phyloP scores from a whole-genome alignment of 2,797 vertebrate genomes.

The Echeneis naucrates region DNA sequence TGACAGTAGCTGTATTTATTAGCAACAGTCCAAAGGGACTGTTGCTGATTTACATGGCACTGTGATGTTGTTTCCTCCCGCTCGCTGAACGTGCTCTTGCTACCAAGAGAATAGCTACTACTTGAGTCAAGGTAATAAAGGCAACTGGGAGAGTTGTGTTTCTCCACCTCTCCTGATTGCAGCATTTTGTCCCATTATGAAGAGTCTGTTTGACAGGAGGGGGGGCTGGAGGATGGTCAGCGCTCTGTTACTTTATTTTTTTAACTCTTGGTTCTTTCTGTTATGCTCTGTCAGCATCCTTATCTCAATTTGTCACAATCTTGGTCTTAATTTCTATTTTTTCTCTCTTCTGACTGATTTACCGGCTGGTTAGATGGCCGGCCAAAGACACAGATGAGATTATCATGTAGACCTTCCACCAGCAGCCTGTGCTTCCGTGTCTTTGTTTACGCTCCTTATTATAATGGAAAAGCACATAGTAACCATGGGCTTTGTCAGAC shows the following conservation, averaged over 20 bases:
- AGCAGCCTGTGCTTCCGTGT: slow-evolving; percentile 51
- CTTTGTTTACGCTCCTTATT: slow-evolving; percentile 73
- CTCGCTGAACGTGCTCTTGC: slow-evolving; percentile 40
- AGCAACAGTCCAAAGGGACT: slow-evolving; percentile 58
- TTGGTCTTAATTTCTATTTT: slow-evolving; percentile 48
- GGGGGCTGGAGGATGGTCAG: slow-evolving; percentile 6
- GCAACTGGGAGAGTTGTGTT: slow-evolving; percentile 54
- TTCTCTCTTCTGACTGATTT: slow-evolving; percentile 34
- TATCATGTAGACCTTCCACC: slow-evolving; percentile 62
- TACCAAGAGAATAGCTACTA: slow-evolving; percentile 48
- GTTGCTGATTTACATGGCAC: slow-evolving; percentile 65
- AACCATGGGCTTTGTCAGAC: slow-evolving; percentile 70
- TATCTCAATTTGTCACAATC: slow-evolving; percentile 46
- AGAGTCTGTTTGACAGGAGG: slow-evolving; percentile 53
- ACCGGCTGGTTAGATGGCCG: slow-evolving; percentile 28
- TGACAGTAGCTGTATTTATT: slow-evolving; percentile 69
- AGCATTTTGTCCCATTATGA: slow-evolving; percentile 64
- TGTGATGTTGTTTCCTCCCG: slow-evolving; percentile 46
- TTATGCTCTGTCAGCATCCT: slow-evolving; percentile 32
- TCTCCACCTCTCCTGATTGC: slow-evolving; percentile 53
- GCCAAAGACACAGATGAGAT: slow-evolving; percentile 50
- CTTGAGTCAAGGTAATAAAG: slow-evolving; percentile 62
- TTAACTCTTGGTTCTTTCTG: slow-evolving; percentile 20
- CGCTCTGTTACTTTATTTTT: slow-evolving; percentile 39
- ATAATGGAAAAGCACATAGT: slow-evolving; percentile 68